Evolutionary conservation across 1,140 invertebrate genomes (phyloP), one percentile per base, ranked within the genome.

Genomic region (Drosophila tropicalis): DNA sequence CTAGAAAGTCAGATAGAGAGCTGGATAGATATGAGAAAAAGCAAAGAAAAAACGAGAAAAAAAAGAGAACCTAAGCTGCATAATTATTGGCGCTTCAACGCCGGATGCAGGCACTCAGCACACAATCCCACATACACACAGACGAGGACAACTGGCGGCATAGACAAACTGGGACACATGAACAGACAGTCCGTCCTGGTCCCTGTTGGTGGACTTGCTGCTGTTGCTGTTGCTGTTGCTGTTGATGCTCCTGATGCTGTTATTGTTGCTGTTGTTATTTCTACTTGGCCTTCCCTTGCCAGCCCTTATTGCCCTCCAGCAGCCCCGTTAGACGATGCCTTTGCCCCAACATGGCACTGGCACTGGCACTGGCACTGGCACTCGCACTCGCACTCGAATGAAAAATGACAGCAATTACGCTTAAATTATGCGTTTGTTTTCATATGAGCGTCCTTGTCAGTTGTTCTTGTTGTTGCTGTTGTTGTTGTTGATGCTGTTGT

Each of bases 341-440:
- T 39, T 39, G 36, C 36, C 36, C 36, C 12, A 39, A 3, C 36
- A 39, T 39, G 36, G 36, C 36, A 39, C 36, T 39, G 36, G 36
- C 36, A 39, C 36, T 6, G 41, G 70, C 9, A 39, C 36, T 6
- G 41, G 70, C 9, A 40, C 36, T 72, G 51, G 17, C 32, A 68
- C 58, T 81, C 61, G 67, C 32, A 68, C 58, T 81, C 61, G 67
- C 78, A 77, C 78, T 89, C 81, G 79, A 81, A 81, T 82, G 84
- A 90, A 89, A 90, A 90, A 90, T 90, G 83, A 85, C 89, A 90
- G 83, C 84, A 90, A 90, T 90, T 90, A 91, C 79, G 79, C 81
- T 89, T 91, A 90, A 90, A 90, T 89, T 90, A 91, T 91, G 89
- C 89, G 81, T 85, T 91, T 84, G 83, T 86, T 86, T 86, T 87